Evolutionary conservation across 30 jellyfish, hydroid and myxozoan species (phyloP), one percentile per base, ranked within the genome.

Genomic region (Aurelia coerulea): DNA sequence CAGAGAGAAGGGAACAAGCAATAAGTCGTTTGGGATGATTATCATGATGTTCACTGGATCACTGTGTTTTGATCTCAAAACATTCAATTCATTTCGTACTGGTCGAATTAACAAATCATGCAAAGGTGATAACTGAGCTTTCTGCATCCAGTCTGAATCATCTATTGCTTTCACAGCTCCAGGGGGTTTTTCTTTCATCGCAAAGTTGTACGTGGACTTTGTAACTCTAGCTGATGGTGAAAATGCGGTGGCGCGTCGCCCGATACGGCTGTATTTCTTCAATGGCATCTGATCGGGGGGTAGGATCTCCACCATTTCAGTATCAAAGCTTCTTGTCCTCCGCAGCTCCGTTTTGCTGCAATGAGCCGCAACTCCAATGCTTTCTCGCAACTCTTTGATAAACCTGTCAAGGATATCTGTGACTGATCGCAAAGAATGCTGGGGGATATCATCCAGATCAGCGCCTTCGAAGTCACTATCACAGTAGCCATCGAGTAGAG

Each of bases 1-100:
- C 74, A 95, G 46, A 46, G 93, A 59, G 75, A 95, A 95, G 10
- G 99, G 99, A 5, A 95, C 94, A 37, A 95, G 88, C n/a, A 91
- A 75, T 59, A 95, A 77, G 50, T 95, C 97, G 7, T 83, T 59
- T 33, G 99, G 99, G 10, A 86, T 85, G n/a, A 95, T 89, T 35
- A 95, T 59, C 79, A 68, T 17, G 79, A 95, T n/a, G 8, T 84
- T 90, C 54, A 67, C 54, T 31, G 92, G 77, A 10, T 79, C 95
- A 76, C 65, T 86, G 9, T 66, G 73, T 32, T 39, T 76, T 23
- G 95, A 52, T 59, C 77, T 68, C 34, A 89, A 23, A 62, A 65
- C 95, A 10, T 60, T 78, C 65, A 95, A 70, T 73, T 85, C 92
- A 33, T 78, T 67, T 49, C 91, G 97, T 5, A 88, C 87, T 35